Evolutionary conservation across 2,113 vertebrate genomes (phyloP).

Genomic region (Scolopax mira): DNA sequence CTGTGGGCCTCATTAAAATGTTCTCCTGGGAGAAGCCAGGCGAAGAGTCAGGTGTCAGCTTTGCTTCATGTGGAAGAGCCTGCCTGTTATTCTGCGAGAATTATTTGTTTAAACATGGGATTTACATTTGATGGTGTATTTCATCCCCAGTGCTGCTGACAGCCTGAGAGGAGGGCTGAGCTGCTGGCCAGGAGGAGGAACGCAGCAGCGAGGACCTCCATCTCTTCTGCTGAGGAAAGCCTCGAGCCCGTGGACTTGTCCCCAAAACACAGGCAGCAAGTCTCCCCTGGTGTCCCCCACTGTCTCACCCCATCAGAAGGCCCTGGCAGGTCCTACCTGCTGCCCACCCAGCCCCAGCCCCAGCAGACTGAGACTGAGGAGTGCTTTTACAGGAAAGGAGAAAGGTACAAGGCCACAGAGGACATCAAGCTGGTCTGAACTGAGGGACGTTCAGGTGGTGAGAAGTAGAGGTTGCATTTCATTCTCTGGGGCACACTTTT

Average conservation of each 20-base stretch:
- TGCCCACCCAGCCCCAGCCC: neutral
- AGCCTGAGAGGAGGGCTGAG: neutral
- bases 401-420: neutral
- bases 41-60: constrained; percentile 68
- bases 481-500: neutral
- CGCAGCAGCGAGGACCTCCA: neutral
- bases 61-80: constrained; percentile 7
- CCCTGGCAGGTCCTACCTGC: neutral
- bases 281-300: neutral
- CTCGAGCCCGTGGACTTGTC: fast-evolving
- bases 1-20: constrained; percentile 77
- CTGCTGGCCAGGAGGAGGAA: neutral
- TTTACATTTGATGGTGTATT: constrained; percentile 2
- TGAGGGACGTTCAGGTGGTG: neutral
- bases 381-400: neutral
- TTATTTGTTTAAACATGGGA: constrained; percentile 23
- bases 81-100: constrained; percentile 14
- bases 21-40: constrained; percentile 61
- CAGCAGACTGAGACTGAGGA: neutral
- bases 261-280: neutral
- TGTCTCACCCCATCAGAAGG: neutral
- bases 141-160: neutral
- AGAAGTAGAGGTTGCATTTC: neutral
- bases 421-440: neutral
- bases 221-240: neutral